Base-by-base conservation (phyloP, 2,113 vertebrate genomes). In the Tonatia bakeri region DNA sequence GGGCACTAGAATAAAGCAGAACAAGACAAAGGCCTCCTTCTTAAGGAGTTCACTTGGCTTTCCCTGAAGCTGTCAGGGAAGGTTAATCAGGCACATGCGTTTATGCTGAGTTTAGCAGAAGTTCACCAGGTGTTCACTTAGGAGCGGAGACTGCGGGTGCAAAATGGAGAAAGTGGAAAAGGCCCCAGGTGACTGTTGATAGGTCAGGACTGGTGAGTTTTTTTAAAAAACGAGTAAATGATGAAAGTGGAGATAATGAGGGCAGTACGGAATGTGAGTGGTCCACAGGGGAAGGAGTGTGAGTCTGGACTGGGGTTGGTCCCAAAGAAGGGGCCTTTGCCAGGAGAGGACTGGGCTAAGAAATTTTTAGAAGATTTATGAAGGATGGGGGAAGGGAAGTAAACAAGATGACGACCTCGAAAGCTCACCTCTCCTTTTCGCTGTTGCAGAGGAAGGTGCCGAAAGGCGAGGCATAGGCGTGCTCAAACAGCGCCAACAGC, bases 371-470 rank as follows among this genome's bases (percentile, higher is more conserved):
- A 45, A 85, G 76, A 38, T 64, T n/a, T 36, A 36, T 3, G 11
- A 76, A 92, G 20, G 65, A 54, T 28, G 5, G n/a, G 20, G 31
- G 13, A 2, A 83, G 11, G 19, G 20, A 67, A 8, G 15, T 73
- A 70, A 75, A 20, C 1, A 73, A 80, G 16, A 14, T 47, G 54
- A 40, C 1, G 20, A 36, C 65, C 83, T 93, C 76, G 77, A 70
- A 77, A 56, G 24, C 97, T 97, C 4, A 98, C 99, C 98, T 99
- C 94, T 99, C 99, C 86, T 97, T 98, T 94, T 99, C 98, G 0
- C 24, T 99, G 98, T 99, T 99, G 97, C 99, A 99, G 64, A 99
- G 98, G 98, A 99, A 99, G 67, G 99, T 99, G 95, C 99, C 99
- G 0, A 98, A 99, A 95, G 98, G 73, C 0, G 99, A 99, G 59